A percentile compares a stretch with the other conserved stretches of the same genome.
Conservation (phyloP, 1,140 invertebrate genomes). For the Andricus grossulariae region DNA sequence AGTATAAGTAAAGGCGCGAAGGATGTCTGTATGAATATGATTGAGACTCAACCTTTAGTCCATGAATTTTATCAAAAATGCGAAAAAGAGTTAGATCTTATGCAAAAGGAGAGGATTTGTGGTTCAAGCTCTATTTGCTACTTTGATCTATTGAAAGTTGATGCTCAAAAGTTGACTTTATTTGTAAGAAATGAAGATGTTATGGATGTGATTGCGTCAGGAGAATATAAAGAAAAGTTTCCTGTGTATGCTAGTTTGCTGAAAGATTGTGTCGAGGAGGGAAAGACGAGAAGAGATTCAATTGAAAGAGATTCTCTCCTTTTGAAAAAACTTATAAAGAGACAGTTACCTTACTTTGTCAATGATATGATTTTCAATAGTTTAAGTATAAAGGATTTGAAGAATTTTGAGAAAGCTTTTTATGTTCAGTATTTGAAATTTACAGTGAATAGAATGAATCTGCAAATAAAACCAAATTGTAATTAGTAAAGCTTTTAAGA, state of each 20-base stretch:
- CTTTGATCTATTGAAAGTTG: conserved; percentile 1
- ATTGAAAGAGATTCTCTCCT: background rate
- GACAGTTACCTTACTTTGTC: conserved; percentile 13
- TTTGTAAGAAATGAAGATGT: background rate
- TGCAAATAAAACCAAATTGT: no score
- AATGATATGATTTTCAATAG: conserved; percentile 26
- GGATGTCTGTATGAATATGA: conserved; percentile 6
- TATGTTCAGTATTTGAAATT: no score
- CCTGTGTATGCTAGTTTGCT: background rate
- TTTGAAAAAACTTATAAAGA: conserved; percentile 6
- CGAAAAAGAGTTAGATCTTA: background rate
- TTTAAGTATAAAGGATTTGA: background rate
- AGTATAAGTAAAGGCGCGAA: background rate
- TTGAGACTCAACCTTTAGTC: background rate
- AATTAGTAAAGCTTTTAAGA: no score
- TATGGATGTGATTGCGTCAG: background rate
- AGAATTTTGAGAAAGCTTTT: background rate
- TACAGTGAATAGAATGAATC: no score
- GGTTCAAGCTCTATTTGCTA: background rate
- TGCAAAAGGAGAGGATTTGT: background rate
- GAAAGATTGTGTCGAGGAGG: conserved; percentile 1
- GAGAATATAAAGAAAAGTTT: background rate
- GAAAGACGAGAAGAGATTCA: background rate
- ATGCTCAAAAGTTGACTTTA: background rate
- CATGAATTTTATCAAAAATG: conserved; percentile 12